Base-by-base conservation (phyloP, 2,113 vertebrate species). In the Jaculus jaculus region DNA sequence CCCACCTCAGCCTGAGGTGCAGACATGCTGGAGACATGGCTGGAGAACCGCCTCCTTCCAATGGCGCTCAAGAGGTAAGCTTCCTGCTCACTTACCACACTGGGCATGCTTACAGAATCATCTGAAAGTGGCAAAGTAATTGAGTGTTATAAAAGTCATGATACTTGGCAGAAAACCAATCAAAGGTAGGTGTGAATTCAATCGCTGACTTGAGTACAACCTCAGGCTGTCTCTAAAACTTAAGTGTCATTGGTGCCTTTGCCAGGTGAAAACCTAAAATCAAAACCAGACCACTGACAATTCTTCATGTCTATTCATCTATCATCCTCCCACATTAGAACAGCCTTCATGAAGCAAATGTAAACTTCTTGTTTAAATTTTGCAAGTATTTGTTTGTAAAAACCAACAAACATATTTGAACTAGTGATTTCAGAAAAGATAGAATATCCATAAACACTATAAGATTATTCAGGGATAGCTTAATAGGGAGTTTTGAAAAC, bases 1-100 rank as follows among this genome's bases (percentile, higher is more conserved):
- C 99, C 98, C 86, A 98, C 98, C 94, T 99, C 99, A 51, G 99
- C 97, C 97, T 99, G 99, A 97, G 98, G 98, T 96, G 98, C 95
- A 21, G 98, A 98, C 24, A 98, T 95, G 95, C 99, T 99, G 54
- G 99, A 99, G 98, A 99, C 98, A 82, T 99, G 99, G 98, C 99
- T 99, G 98, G 99, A 99, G 98, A 99, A 99, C 13, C 99, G 98
- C 42, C 99, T 98, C 97, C 99, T 99, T 78, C 99, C 98, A 92
- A 99, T 98, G 97, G 98, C 93, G 51, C 98, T 98, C 96, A 99
- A 98, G 94, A 99, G 98, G 98, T 99, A 99, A 92, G 99, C 98
- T 98, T 99, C 99, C 10, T 99, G 99, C 96, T 99, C 99, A 98
- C 99, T 99, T 98, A 99, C 99, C 98, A 99, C 99, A 95, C 99